A percentile compares a stretch with the other conserved stretches of the same genome.
phyloP scores from a whole-genome alignment of 2,888 invertebrate species.

The Lissocephala sabroskyi region DNA sequence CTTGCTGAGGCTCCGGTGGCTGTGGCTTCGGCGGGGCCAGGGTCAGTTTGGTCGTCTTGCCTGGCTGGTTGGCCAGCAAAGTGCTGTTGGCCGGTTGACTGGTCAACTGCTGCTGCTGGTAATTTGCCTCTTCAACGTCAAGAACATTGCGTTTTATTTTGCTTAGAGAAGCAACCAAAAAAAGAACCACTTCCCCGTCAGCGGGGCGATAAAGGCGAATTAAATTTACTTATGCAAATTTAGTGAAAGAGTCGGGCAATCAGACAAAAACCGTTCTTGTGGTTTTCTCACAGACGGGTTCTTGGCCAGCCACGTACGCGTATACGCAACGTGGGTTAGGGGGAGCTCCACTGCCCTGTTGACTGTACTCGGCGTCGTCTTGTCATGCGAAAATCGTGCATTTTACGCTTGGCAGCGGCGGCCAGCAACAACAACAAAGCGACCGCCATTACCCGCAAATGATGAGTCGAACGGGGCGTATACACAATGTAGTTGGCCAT shows the following conservation, averaged over 20 bases:
- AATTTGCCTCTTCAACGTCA: too few relatives aligned
- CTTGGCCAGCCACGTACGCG: too few relatives aligned
- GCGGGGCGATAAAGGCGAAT: slow-evolving; percentile 23
- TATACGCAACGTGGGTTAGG: too few relatives aligned
- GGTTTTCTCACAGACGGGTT: too few relatives aligned
- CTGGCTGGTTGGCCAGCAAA: neutral
- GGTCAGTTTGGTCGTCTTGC: slow-evolving; percentile 18
- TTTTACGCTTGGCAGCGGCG: slow-evolving; percentile 51
- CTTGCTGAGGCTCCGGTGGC: neutral
- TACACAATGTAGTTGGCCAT: slow-evolving; percentile 49
- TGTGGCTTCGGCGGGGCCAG: slow-evolving; percentile 10
- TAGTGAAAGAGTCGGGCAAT: slow-evolving; percentile 5
- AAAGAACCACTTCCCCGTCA: neutral
- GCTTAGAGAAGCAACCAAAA: too few relatives aligned
- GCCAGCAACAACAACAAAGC: slow-evolving; percentile 20
- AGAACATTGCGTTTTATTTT: too few relatives aligned
- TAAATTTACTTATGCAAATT: slow-evolving; percentile 57
- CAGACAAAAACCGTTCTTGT: too few relatives aligned
- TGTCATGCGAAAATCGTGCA: slow-evolving; percentile 64
- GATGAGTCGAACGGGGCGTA: slow-evolving; percentile 45
- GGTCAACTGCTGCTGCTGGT: too few relatives aligned
- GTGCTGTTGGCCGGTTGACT: too few relatives aligned
- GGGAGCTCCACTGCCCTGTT: too few relatives aligned
- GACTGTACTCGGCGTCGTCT: slow-evolving; percentile 25
- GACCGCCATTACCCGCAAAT: slow-evolving; percentile 11